phyloP scores from a whole-genome alignment of 1,140 invertebrate species.

The Cherax quadricarinatus region DNA sequence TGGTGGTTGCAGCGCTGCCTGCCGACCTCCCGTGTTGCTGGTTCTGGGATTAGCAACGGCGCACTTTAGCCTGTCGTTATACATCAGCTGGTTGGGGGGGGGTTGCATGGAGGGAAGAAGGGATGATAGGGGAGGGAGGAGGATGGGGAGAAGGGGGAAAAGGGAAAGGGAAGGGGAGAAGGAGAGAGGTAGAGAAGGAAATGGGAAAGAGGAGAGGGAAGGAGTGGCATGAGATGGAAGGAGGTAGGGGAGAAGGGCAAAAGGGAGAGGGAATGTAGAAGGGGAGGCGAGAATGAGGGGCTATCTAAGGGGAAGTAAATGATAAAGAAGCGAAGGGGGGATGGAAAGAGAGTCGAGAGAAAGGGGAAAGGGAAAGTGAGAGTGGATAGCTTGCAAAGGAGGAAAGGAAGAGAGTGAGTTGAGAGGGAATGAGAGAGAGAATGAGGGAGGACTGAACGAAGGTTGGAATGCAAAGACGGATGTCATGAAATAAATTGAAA shows the following conservation, averaged over 20 bases:
- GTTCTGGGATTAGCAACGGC: slow-evolving; percentile 40
- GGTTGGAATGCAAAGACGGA: too few relatives aligned
- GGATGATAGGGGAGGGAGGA: not conserved
- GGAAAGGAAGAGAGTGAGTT: too few relatives aligned
- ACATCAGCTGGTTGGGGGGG: slow-evolving; percentile 21
- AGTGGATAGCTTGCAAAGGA: too few relatives aligned
- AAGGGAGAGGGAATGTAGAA: not conserved
- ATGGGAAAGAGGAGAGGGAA: not conserved
- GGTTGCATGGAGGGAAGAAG: not conserved
- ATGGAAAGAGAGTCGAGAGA: not conserved
- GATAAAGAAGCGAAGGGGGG: not conserved
- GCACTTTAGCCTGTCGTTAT: slow-evolving; percentile 36
- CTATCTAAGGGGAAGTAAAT: not conserved
- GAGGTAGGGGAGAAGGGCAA: not conserved
- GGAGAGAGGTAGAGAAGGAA: slow-evolving; percentile 9
- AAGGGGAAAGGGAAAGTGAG: too few relatives aligned
- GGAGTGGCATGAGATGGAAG: too few relatives aligned
- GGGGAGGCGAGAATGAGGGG: not conserved
- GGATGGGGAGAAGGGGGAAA: not conserved
- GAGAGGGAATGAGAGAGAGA: too few relatives aligned
- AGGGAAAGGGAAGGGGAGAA: not conserved
- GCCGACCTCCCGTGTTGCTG: slow-evolving; percentile 20
- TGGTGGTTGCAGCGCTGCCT: not conserved
- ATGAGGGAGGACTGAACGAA: too few relatives aligned
- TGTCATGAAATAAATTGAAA: too few relatives aligned